These are phyloP conservation scores for Erythrocebus patas DNA, from an alignment of 2,113 vertebrate species.

Conservation along the genomic window DNA sequence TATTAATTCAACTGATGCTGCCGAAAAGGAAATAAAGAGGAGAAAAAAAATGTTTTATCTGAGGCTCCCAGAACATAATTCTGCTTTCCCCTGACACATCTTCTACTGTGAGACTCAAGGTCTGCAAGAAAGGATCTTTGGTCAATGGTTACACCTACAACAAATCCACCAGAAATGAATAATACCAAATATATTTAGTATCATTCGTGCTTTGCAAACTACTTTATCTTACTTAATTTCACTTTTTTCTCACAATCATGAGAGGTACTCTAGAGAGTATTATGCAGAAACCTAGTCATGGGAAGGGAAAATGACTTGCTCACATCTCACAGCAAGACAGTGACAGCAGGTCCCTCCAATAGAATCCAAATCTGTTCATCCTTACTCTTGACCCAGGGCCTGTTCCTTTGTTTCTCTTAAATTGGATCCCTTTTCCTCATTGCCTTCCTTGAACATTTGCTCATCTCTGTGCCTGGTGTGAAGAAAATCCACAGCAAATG, in stretches of 20 bases:
- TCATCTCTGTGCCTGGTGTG: background rate
- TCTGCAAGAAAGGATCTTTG: background rate
- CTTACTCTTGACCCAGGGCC: background rate
- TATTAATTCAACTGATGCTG: background rate
- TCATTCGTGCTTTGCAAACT: background rate
- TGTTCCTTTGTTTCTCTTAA: background rate
- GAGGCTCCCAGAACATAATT: background rate
- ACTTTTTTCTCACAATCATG: background rate
- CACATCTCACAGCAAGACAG: background rate
- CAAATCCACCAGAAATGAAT: background rate
- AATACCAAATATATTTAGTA: background rate
- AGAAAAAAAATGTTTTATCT: background rate
- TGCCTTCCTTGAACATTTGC: background rate
- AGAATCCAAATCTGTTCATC: background rate
- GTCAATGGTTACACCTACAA: background rate
- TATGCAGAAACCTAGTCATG: background rate
- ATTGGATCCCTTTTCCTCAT: background rate
- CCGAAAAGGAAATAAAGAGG: background rate
- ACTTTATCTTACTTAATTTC: background rate
- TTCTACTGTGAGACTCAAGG: background rate
- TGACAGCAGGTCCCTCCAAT: background rate
- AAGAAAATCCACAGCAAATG: background rate
- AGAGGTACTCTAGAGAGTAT: background rate
- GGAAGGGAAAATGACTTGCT: background rate
- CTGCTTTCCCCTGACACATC: background rate